phyloP scores from a whole-genome alignment of 2,888 invertebrate species.

The Acleris cristana region DNA sequence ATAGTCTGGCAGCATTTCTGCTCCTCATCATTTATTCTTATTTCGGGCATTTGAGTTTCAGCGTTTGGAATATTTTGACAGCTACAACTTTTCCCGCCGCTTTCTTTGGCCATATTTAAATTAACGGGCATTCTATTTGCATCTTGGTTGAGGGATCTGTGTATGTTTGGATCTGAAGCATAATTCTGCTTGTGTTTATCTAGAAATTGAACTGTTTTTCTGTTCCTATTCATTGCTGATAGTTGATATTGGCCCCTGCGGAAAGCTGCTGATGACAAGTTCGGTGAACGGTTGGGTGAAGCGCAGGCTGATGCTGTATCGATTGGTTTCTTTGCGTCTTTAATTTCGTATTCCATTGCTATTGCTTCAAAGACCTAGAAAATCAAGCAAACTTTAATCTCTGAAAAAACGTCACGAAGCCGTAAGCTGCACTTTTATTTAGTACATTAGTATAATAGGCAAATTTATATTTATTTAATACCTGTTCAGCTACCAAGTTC shows the following conservation, averaged over 20 bases:
- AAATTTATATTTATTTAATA: constrained; percentile 36
- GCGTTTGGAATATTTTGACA: constrained; percentile 45
- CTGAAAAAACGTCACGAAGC: neutral
- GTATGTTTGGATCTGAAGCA: constrained; percentile 72
- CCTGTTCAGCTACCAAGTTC: constrained; percentile 76
- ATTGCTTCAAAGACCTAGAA: constrained; percentile 77
- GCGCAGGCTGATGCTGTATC: constrained; percentile 61
- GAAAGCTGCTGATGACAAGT: constrained; percentile 59
- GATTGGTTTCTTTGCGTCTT: constrained; percentile 55
- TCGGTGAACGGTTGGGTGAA: constrained; percentile 65
- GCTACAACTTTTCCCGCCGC: constrained; percentile 41
- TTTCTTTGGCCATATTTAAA: constrained; percentile 46
- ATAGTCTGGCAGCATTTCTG: constrained; percentile 45
- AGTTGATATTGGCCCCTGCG: constrained; percentile 70
- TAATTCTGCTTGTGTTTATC: constrained; percentile 61
- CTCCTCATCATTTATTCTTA: constrained; percentile 49
- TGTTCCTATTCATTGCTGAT: constrained; percentile 64
- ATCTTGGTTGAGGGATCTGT: constrained; percentile 50
- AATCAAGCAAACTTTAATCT: constrained; percentile 23
- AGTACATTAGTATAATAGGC: too few relatives aligned
- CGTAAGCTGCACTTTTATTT: too few relatives aligned
- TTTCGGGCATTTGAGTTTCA: constrained; percentile 48
- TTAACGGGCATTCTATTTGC: constrained; percentile 39
- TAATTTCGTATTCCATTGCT: constrained; percentile 74
- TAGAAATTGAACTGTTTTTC: constrained; percentile 59